Base-by-base conservation (phyloP, 2,797 vertebrate species). In the Erpetoichthys calabaricus region DNA sequence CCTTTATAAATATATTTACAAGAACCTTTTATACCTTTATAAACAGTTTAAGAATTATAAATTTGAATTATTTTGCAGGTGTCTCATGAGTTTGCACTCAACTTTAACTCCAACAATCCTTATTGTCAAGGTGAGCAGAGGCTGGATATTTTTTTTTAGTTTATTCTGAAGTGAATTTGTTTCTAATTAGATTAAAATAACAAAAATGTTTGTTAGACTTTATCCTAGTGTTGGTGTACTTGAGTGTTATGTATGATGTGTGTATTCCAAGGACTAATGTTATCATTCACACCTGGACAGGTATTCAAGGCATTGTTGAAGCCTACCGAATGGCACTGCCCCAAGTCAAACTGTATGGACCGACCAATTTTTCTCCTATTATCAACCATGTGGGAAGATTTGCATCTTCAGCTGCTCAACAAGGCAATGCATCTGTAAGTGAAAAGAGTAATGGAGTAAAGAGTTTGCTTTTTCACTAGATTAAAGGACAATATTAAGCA, bases 351-450 rank as follows among this genome's bases (percentile, higher is more conserved):
- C 86, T 98, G 4, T 95, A 88, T 0, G 89, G 94, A 8, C 92
- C 94, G n/a, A 97, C 94, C 59, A 96, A 92, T 75, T 95, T 97
- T 73, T 92, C 90, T 42, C 91, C 94, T 45, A 85, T 97, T 74
- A 91, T 93, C 72, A 94, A 79, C 65, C 91, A 95, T 0, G 85
- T 97, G 10, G 84, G 86, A 3, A 77, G 73, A 51, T 89, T 97
- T 60, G 91, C 92, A 41, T 57, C 82, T 0, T 42, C 67, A 3
- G 76, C 79, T 0, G 74, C 78, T 0, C 85, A 91, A 57, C 70
- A 79, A 64, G 73, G 77, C 64, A 79, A 45, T 1, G 87, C 94
- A 47, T 73, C 82, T 57, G 91, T 98, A 63, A 90, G 89, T 71
- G 44, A 6, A 1, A 58, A 3, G 41, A 5, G 8, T 6, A 25